Conservation (phyloP, 2,888 invertebrate species). For the Oithona nana region DNA sequence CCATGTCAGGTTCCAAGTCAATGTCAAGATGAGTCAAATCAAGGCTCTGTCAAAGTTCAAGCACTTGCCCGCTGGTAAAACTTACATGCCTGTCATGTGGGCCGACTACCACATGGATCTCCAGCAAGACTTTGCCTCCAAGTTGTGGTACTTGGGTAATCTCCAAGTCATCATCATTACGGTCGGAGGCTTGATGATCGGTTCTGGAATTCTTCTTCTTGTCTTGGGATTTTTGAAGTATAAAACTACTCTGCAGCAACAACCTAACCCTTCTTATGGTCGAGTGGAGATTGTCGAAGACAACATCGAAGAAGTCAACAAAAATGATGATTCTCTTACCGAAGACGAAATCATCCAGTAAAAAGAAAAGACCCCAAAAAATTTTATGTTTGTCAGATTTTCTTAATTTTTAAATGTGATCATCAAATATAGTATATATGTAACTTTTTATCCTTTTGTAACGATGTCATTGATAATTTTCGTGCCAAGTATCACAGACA, state of each 20-base stretch:
- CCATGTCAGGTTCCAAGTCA: neutral
- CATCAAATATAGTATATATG: too few relatives aligned
- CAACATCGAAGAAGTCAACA: neutral
- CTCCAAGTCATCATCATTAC: neutral
- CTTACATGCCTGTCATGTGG: constrained; percentile 5
- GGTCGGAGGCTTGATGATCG: neutral
- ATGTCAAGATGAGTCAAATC: neutral
- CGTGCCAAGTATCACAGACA: too few relatives aligned
- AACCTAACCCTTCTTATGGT: neutral
- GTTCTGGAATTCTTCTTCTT: neutral
- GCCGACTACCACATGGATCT: neutral
- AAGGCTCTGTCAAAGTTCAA: neutral
- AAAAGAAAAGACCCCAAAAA: too few relatives aligned
- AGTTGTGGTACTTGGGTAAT: neutral
- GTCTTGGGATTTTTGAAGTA: neutral
- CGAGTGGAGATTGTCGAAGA: too few relatives aligned
- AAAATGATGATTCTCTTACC: too few relatives aligned
- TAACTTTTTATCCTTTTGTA: too few relatives aligned
- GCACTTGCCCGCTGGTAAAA: neutral
- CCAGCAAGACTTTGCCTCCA: neutral
- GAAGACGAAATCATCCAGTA: too few relatives aligned
- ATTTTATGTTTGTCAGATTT: too few relatives aligned
- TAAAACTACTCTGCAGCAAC: too few relatives aligned
- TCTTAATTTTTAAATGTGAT: too few relatives aligned
- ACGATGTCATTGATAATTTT: too few relatives aligned